A percentile compares a stretch with the other conserved stretches of the same genome.
phyloP scores from a whole-genome alignment of 2,888 invertebrate species.

The Scaptomyza parva region DNA sequence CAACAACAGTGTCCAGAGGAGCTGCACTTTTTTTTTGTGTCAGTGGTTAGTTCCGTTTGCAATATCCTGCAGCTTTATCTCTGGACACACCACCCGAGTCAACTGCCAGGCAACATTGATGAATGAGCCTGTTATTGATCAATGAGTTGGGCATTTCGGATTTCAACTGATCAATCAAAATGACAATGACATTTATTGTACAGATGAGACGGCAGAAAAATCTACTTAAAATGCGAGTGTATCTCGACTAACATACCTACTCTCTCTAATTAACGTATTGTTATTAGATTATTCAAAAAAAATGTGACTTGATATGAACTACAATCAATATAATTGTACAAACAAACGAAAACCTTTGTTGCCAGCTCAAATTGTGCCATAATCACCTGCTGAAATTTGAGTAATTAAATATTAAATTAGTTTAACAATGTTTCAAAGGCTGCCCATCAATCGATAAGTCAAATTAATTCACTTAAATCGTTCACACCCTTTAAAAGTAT shows the following conservation, averaged over 20 bases:
- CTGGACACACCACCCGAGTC: not conserved
- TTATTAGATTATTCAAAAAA: no score
- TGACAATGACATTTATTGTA: slow-evolving; percentile 8
- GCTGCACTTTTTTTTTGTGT: slow-evolving; percentile 10
- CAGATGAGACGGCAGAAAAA: slow-evolving; percentile 7
- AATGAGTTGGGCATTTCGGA: slow-evolving; percentile 22
- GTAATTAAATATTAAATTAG: not conserved
- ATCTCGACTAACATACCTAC: not conserved
- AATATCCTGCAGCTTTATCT: slow-evolving; percentile 33
- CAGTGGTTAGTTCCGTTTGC: slow-evolving; percentile 23
- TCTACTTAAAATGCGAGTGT: not conserved
- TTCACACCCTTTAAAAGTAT: not conserved
- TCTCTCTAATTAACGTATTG: not conserved
- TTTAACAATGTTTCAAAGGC: not conserved
- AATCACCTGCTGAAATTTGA: not conserved
- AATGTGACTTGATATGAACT: no score
- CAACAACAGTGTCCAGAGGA: slow-evolving; percentile 4
- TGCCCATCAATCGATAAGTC: not conserved
- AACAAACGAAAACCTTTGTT: no score
- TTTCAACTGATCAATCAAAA: slow-evolving; percentile 27
- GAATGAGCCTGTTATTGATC: slow-evolving; percentile 27
- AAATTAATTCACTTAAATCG: not conserved
- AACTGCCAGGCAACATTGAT: slow-evolving; percentile 18
- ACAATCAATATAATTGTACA: no score
- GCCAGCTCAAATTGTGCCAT: no score